Evolutionary conservation across 2,113 vertebrate species (phyloP), one percentile per base, ranked within the genome.

Genomic region (Triplophysa dalaica): DNA sequence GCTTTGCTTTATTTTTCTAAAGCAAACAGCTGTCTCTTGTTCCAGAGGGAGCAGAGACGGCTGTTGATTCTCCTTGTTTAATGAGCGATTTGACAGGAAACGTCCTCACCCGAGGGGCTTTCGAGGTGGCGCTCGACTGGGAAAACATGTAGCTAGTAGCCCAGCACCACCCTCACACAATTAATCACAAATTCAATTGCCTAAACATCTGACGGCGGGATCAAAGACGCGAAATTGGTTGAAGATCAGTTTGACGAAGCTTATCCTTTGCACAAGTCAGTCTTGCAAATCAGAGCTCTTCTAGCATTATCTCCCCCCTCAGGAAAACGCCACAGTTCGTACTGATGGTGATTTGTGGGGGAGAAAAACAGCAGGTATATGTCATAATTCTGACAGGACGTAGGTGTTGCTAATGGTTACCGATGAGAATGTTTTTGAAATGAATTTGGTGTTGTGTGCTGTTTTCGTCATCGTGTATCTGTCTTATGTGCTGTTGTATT

Each of bases 181-280:
- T 83, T 86, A 86, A 86, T 81, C 79, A 81, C 79, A 83, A 86
- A 86, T 76, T 81, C 84, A 86, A 83, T 83, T 79, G 81, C 60
- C 81, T 70, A 72, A 83, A 81, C 78, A 85, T 81, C 70, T 81
- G 84, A 85, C 58, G 76, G 60, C 61, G 14, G 76, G 58, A 79
- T 78, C 70, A 80, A 79, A 79, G 82, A 63, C 26, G 78, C 45
- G 70, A 81, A 81, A 81, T 21, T 72, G 77, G 65, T 67, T 75
- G 68, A 63, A 63, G 84, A 86, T 79, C 48, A 45, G 72, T 86
- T 69, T 83, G 76, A 83, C 76, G 45, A 77, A 72, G 70, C 79
- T 83, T 68, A 75, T 82, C 82, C 41, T 65, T 67, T 76, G 26
- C 62, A 73, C 62, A 62, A 66, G 62, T 70, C 64, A 81, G 75